Evolutionary conservation across 1,140 invertebrate genomes (phyloP).

Genomic region (Trigoniulus corallinus): DNA sequence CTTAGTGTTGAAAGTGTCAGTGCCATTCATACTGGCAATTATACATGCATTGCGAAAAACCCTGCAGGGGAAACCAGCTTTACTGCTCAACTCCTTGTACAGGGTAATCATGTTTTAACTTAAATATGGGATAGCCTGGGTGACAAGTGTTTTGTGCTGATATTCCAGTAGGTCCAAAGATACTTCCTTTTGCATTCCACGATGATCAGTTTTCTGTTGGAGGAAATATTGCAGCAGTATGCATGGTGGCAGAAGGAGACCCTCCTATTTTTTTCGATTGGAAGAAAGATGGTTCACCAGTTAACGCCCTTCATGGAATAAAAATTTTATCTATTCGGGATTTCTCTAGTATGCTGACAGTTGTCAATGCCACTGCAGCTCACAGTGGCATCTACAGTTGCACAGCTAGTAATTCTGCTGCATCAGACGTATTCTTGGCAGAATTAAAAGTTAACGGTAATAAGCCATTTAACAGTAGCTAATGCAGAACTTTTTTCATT

Average conservation of each 20-base stretch:
- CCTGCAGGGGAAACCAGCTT: slow-evolving; percentile 39
- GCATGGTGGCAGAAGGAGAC: not conserved
- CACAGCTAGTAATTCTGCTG: slow-evolving; percentile 31
- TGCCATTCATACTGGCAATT: slow-evolving; percentile 44
- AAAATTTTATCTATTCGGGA: slow-evolving; percentile 42
- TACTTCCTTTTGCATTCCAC: not conserved
- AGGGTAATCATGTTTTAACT: slow-evolving; percentile 26
- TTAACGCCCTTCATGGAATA: slow-evolving; percentile 15
- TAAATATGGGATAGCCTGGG: not conserved
- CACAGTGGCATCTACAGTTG: slow-evolving; percentile 40
- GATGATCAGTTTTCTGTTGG: not conserved
- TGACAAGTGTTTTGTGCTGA: not conserved
- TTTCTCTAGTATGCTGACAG: slow-evolving; percentile 42
- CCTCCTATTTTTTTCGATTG: not conserved
- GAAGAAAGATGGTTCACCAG: slow-evolving; percentile 7
- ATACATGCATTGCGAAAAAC: slow-evolving; percentile 45
- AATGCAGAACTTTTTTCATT: slow-evolving; percentile 2
- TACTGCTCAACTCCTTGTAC: slow-evolving; percentile 38
- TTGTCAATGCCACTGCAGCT: slow-evolving; percentile 26
- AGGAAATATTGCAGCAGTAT: not conserved
- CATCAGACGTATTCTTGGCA: slow-evolving; percentile 28
- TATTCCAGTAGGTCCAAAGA: not conserved
- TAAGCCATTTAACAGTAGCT: not conserved
- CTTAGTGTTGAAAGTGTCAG: slow-evolving; percentile 37
- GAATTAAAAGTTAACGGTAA: slow-evolving; percentile 35